These are phyloP conservation scores for Hemaris fuciformis DNA, from an alignment of 2,888 invertebrate genomes.

Conservation along the genomic window DNA sequence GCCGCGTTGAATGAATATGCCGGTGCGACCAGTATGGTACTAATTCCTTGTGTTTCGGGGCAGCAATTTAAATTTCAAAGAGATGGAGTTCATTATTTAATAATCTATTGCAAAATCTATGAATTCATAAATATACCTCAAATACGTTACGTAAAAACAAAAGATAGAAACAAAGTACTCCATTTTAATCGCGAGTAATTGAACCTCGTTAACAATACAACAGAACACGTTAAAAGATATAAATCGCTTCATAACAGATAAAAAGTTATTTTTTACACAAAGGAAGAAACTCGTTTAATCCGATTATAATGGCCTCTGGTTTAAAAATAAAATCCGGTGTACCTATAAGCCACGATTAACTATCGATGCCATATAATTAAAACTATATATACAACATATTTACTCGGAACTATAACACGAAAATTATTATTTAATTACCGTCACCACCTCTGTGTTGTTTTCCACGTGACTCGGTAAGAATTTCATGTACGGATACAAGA, in stretches of 20 bases:
- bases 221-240: neutral
- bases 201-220: too few species aligned
- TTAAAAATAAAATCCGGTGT: too few species aligned
- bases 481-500: constrained; percentile 57
- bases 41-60: too few species aligned
- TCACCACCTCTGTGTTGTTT: constrained; percentile 16
- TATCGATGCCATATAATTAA: neutral
- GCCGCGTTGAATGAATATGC: too few species aligned
- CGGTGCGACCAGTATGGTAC: too few species aligned
- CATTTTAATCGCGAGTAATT: too few species aligned
- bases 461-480: constrained; percentile 60
- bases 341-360: neutral
- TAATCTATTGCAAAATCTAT: too few species aligned
- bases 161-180: too few species aligned
- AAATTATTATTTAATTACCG: constrained; percentile 1
- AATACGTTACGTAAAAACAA: too few species aligned
- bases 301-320: neutral
- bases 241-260: neutral
- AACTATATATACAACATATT: neutral
- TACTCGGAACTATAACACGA: neutral
- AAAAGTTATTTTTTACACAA: neutral
- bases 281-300: neutral
- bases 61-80: too few species aligned
- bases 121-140: too few species aligned
- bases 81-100: too few species aligned